Evolutionary conservation across 2,113 vertebrate genomes (phyloP).

Genomic region (Mormyrus lacerda): DNA sequence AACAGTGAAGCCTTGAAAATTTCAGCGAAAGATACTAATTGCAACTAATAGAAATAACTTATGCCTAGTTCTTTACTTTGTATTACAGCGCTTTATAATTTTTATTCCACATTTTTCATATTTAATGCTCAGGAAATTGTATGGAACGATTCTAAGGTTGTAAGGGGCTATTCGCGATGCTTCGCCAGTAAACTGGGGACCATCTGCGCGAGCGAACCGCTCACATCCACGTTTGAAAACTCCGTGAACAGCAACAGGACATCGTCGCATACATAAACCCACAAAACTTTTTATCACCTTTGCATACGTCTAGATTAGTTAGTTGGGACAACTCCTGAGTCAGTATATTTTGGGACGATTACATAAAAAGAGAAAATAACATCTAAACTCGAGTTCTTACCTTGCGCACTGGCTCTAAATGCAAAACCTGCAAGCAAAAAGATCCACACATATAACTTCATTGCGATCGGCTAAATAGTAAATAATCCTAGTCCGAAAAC

Average conservation of each 20-base stretch:
- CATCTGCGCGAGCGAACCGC: background rate
- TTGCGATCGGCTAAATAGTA: conserved; percentile 22
- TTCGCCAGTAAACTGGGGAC: background rate
- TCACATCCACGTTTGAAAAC: background rate
- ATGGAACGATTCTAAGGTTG: background rate
- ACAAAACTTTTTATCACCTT: background rate
- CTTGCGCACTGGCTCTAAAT: conserved; percentile 32
- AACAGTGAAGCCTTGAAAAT: background rate
- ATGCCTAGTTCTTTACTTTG: background rate
- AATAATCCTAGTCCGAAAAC: background rate
- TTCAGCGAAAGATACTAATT: background rate
- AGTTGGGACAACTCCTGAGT: background rate
- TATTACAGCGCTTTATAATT: background rate
- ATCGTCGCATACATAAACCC: background rate
- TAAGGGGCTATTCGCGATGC: background rate
- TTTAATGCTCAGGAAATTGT: background rate
- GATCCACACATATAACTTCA: conserved; percentile 43
- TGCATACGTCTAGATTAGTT: background rate
- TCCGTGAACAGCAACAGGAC: background rate
- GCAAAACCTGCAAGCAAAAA: conserved; percentile 35
- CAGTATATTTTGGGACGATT: background rate
- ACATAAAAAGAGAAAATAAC: background rate
- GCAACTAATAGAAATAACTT: background rate
- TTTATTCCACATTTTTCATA: background rate
- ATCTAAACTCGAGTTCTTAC: conserved; percentile 28